These are phyloP conservation scores for Alligator mississippiensis DNA, from an alignment of 2,113 vertebrate genomes.

Conservation along the genomic window DNA sequence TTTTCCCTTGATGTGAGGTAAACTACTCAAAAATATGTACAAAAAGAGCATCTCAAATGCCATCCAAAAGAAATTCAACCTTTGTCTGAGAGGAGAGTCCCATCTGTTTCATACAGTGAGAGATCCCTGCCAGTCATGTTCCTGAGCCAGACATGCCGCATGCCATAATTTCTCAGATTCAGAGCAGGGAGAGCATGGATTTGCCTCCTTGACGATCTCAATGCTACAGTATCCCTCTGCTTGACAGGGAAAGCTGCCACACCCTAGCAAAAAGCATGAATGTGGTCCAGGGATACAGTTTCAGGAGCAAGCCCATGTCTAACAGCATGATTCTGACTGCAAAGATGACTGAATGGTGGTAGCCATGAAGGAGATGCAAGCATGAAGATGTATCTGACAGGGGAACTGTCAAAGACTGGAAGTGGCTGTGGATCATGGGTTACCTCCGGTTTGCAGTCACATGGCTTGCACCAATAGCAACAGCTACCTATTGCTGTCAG, in stretches of 20 bases:
- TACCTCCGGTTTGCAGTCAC: not conserved
- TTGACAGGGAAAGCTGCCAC: not conserved
- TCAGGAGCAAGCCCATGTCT: not conserved
- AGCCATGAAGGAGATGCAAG: not conserved
- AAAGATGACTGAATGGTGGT: not conserved
- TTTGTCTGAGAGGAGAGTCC: not conserved
- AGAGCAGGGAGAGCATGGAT: not conserved
- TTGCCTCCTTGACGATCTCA: not conserved
- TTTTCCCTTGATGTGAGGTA: not conserved
- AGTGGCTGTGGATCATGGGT: not conserved
- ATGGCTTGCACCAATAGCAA: not conserved
- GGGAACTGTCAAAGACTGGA: not conserved
- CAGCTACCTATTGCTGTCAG: not conserved
- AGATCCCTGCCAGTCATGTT: not conserved
- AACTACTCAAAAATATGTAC: not conserved
- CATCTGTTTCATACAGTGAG: not conserved
- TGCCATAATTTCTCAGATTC: not conserved
- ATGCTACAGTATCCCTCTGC: not conserved
- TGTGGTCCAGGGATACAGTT: not conserved
- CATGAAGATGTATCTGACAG: not conserved
- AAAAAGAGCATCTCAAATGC: not conserved
- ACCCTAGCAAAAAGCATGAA: not conserved
- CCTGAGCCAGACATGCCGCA: not conserved
- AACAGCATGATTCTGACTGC: not conserved
- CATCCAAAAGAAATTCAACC: not conserved